Percentiles rank a stretch among this genome's conserved stretches.
These are phyloP conservation scores for Drosophila histrio DNA, from an alignment of 2,888 invertebrate genomes.

Conservation along the genomic window DNA sequence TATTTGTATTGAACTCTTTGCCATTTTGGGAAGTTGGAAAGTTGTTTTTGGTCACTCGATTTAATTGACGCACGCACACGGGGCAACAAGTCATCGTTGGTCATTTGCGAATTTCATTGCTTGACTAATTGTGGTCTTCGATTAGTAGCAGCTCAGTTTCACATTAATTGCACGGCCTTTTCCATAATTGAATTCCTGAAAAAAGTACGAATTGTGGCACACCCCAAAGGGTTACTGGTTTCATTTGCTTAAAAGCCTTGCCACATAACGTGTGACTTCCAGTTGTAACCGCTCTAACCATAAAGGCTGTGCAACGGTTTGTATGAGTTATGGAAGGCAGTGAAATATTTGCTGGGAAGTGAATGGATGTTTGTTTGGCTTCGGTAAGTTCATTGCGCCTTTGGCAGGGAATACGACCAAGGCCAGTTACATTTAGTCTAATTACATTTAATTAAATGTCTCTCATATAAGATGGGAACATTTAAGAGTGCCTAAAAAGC, in stretches of 20 bases:
- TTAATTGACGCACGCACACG: slow-evolving; percentile 54
- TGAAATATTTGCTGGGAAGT: not conserved
- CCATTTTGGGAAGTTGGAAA: not conserved
- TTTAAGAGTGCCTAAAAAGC: slow-evolving; percentile 27
- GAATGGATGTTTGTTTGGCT: not conserved
- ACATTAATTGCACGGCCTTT: slow-evolving; percentile 31
- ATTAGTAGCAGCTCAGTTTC: slow-evolving; percentile 47
- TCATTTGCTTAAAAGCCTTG: slow-evolving; percentile 69
- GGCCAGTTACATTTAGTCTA: slow-evolving; percentile 37
- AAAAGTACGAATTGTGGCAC: slow-evolving; percentile 18
- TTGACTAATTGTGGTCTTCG: slow-evolving; percentile 63
- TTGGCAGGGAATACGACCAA: slow-evolving; percentile 10
- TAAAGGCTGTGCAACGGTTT: slow-evolving; percentile 35
- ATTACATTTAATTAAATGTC: slow-evolving; percentile 58
- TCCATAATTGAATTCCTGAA: slow-evolving; percentile 52
- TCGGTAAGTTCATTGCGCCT: slow-evolving; percentile 50
- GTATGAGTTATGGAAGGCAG: slow-evolving; percentile 51
- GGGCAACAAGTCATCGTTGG: slow-evolving; percentile 57
- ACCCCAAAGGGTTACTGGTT: slow-evolving; percentile 16
- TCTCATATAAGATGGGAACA: slow-evolving; percentile 31
- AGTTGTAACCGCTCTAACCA: slow-evolving; percentile 4
- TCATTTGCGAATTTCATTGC: slow-evolving; percentile 36
- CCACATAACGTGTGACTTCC: slow-evolving; percentile 15
- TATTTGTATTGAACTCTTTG: slow-evolving; percentile 17
- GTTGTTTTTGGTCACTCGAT: slow-evolving; percentile 25